Base-by-base conservation (phyloP, 2,888 invertebrate genomes). In the Synergus laeviventris region DNA sequence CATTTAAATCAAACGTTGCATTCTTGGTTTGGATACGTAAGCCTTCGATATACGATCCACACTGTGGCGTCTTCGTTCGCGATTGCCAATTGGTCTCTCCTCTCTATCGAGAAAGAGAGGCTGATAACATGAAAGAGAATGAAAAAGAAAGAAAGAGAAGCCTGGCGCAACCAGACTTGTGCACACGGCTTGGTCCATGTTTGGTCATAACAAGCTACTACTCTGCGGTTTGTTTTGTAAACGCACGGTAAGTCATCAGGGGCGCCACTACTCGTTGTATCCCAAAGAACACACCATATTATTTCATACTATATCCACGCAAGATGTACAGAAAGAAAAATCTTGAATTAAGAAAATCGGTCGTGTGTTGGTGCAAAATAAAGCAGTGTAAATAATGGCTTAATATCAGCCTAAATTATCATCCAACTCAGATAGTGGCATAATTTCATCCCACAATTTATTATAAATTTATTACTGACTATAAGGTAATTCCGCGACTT, bases 211-310 rank as follows among this genome's bases (percentile, higher is more conserved):
- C 70, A 49, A 70, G 70, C 16, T 70, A 24, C 70, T 49, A 49
- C 70, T 70, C 70, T 70, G 49, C 45, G 49, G 70, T 70, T 70
- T 70, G 45, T 49, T 70, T 70, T 70, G 24, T 70, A 49, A 70
- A 70, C 70, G n/a, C 70, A 70, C 70, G 14, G 49, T n/a, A 36
- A 36, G 49, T 31, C 70, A 70, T 49, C 70, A 70, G 70, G 49
- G 49, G 31, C 45, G 70, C 70, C 70, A 49, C 70, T 70, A 70
- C 31, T 45, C n/a, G 12, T 7, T 49, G 9, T n/a, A 31, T 16
- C 70, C 31, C 16, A 24, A 24, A 24, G 24, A 24, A 24, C 24
- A 21, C 31, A 4, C 24, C n/a, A 45, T 7, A 49, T 49, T 49
- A 11, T 5, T 56, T 3, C 12, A n/a, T 49, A n/a, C 2, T 5